Percentiles rank a stretch among this genome's conserved stretches.
These are phyloP conservation scores for Scytalopus superciliaris DNA, from an alignment of 2,113 vertebrate genomes.

Conservation along the genomic window DNA sequence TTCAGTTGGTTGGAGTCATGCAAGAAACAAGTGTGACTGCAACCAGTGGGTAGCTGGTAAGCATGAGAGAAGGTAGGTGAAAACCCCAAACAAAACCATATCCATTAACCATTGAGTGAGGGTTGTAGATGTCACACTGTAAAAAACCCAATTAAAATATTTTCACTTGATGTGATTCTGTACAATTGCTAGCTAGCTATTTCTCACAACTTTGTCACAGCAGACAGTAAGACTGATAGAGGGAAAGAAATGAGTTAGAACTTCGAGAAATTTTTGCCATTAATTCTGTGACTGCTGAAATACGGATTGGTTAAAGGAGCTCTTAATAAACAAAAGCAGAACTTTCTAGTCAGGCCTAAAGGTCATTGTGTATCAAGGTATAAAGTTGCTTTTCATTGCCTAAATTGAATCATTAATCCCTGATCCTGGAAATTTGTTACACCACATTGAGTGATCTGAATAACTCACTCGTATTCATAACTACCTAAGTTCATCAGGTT, in stretches of 20 bases:
- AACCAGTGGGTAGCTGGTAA: not conserved
- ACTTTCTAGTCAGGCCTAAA: not conserved
- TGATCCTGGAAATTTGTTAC: not conserved
- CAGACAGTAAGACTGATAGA: not conserved
- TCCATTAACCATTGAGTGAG: not conserved
- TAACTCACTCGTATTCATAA: not conserved
- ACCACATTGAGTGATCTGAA: not conserved
- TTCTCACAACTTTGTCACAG: not conserved
- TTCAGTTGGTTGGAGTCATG: not conserved
- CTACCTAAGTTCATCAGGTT: not conserved
- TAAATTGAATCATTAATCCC: not conserved
- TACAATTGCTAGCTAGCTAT: not conserved
- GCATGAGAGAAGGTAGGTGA: not conserved
- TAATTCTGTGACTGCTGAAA: not conserved
- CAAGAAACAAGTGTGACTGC: not conserved
- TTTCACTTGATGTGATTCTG: not conserved
- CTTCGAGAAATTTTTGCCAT: not conserved
- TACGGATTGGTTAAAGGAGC: not conserved
- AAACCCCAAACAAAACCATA: not conserved
- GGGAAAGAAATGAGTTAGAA: not conserved
- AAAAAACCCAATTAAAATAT: not conserved
- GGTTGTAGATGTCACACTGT: not conserved
- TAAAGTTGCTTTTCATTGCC: not conserved
- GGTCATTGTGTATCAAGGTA: not conserved
- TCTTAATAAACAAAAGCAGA: not conserved